Evolutionary conservation across 2,113 vertebrate genomes (phyloP).

Genomic region (Fregata magnificens): DNA sequence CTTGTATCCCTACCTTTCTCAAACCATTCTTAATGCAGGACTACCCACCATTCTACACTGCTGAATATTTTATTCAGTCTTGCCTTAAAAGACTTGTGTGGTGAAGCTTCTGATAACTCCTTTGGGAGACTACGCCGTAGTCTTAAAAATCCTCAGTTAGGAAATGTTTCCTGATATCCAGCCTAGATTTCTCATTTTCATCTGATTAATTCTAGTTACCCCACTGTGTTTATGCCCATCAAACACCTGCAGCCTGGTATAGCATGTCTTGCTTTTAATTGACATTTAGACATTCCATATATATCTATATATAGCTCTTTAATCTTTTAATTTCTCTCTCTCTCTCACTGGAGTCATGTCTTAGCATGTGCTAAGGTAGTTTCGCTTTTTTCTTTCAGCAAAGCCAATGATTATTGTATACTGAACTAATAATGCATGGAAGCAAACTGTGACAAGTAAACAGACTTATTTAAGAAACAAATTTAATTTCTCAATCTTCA

Average conservation of each 20-base stretch:
- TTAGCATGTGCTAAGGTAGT: neutral
- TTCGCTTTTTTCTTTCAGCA: neutral
- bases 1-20: neutral
- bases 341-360: neutral
- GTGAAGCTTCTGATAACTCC: neutral
- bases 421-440: neutral
- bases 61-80: conserved; percentile 11
- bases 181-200: conserved; percentile 50
- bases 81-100: neutral
- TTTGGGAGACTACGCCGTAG: neutral
- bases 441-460: neutral
- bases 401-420: neutral
- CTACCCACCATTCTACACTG: neutral
- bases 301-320: conserved; percentile 16
- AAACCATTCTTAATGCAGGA: neutral
- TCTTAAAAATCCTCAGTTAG: conserved; percentile 5
- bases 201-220: conserved; percentile 56
- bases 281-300: conserved; percentile 1
- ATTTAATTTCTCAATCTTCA: neutral
- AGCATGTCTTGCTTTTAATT: conserved; percentile 25
- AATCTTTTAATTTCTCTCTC: conserved; percentile 16
- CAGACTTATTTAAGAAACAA: neutral
- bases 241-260: conserved; percentile 39
- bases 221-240: conserved; percentile 37
- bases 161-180: conserved; percentile 47